These are phyloP conservation scores for Cepphus grylle DNA, from an alignment of 2,113 vertebrate species.

Conservation along the genomic window DNA sequence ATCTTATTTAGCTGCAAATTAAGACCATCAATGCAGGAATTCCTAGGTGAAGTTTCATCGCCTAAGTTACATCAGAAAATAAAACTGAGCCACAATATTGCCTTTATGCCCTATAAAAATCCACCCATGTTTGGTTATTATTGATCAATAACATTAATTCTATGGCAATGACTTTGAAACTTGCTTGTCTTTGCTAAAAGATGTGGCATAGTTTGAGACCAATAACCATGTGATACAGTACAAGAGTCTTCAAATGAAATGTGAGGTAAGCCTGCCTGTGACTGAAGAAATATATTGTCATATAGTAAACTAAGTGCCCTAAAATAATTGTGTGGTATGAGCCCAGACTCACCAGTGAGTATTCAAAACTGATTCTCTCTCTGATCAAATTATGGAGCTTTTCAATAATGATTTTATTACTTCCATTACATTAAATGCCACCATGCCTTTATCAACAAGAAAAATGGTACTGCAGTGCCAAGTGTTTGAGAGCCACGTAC, in stretches of 20 bases:
- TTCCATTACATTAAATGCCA: slow-evolving; percentile 54
- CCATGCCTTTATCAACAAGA: slow-evolving; percentile 43
- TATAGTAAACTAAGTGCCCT: not conserved
- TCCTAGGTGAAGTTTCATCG: not conserved
- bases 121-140: not conserved
- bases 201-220: not conserved
- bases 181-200: not conserved
- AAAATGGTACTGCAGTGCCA: not conserved
- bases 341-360: not conserved
- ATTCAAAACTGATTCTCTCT: slow-evolving; percentile 13
- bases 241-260: not conserved
- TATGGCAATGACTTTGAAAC: not conserved
- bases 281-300: not conserved
- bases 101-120: not conserved
- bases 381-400: slow-evolving; percentile 56
- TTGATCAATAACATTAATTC: not conserved
- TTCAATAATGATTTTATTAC: slow-evolving; percentile 52
- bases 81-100: not conserved
- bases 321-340: not conserved
- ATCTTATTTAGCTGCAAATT: not conserved
- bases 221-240: not conserved
- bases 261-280: not conserved
- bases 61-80: not conserved
- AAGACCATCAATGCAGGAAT: not conserved
- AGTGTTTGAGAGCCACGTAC: not conserved